Conservation (phyloP, 1,140 invertebrate species). For the Lepidurus packardi region DNA sequence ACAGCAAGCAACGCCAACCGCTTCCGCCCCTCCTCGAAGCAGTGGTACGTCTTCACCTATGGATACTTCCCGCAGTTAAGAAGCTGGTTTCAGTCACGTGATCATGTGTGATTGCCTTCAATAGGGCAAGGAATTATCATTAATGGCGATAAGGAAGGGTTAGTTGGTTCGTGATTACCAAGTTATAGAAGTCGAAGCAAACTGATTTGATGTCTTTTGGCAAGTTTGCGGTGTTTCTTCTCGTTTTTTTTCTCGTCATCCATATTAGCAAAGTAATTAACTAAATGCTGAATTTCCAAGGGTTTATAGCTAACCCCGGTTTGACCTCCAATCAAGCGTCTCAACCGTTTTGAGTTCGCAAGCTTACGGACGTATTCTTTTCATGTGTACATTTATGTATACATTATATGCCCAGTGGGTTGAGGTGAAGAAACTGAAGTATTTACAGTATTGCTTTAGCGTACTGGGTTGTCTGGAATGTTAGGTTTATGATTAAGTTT, state of each 20-base stretch:
- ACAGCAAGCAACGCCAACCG: constrained; percentile 36
- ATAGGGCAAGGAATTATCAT: background rate
- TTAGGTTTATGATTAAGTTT: background rate
- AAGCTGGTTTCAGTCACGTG: background rate
- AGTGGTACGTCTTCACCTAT: constrained; percentile 39
- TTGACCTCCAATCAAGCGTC: background rate
- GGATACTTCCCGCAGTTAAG: constrained; percentile 39
- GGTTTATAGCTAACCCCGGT: background rate
- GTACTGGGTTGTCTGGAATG: background rate
- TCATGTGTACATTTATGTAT: background rate
- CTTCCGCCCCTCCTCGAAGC: constrained; percentile 29
- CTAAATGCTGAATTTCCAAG: background rate
- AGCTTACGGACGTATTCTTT: background rate
- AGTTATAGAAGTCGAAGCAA: no score
- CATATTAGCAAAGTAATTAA: background rate
- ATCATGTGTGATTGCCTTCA: background rate
- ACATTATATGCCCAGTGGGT: background rate
- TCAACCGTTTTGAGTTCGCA: background rate
- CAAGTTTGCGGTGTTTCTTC: constrained; percentile 16
- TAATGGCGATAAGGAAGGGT: background rate
- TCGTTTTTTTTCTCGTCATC: background rate
- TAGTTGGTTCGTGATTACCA: background rate
- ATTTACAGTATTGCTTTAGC: background rate
- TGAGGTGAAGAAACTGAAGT: background rate
- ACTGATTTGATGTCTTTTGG: background rate